Conservation (phyloP, 2,888 invertebrate species). For the Stenoptilia bipunctidactyla region DNA sequence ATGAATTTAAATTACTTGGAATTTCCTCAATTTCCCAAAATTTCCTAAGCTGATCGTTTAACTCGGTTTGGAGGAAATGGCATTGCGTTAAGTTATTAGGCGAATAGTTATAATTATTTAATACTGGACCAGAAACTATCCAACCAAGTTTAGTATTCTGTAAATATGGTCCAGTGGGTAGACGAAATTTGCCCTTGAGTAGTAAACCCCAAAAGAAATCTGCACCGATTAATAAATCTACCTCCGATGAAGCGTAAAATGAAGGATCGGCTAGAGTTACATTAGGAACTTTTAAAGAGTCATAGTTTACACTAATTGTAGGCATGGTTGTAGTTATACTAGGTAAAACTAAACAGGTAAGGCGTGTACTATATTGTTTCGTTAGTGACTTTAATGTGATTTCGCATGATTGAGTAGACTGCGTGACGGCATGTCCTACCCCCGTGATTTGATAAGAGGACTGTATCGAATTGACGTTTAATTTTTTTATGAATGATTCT, state of each 20-base stretch:
- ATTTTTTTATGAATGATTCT: slow-evolving; percentile 6
- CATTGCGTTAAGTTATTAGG: neutral
- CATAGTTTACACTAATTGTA: neutral
- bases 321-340: neutral
- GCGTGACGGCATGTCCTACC: slow-evolving; percentile 9
- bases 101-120: neutral
- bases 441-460: slow-evolving; percentile 12
- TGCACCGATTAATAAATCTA: slow-evolving; percentile 4
- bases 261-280: slow-evolving; percentile 1
- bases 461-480: slow-evolving; percentile 11
- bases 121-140: slow-evolving; percentile 1
- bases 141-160: slow-evolving; percentile 6
- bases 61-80: neutral
- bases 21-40: slow-evolving; percentile 2
- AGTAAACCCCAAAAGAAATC: slow-evolving; percentile 14
- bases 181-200: slow-evolving; percentile 4
- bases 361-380: neutral
- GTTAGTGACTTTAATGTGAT: slow-evolving; percentile 2
- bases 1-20: neutral
- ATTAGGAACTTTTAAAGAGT: neutral
- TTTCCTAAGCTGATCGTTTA: neutral
- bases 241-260: neutral
- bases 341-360: slow-evolving; percentile 3
- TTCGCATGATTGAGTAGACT: slow-evolving; percentile 4
- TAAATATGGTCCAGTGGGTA: slow-evolving; percentile 8